These are phyloP conservation scores for Epinephelus fuscoguttatus DNA, from an alignment of 2,113 vertebrate species.

Conservation along the genomic window DNA sequence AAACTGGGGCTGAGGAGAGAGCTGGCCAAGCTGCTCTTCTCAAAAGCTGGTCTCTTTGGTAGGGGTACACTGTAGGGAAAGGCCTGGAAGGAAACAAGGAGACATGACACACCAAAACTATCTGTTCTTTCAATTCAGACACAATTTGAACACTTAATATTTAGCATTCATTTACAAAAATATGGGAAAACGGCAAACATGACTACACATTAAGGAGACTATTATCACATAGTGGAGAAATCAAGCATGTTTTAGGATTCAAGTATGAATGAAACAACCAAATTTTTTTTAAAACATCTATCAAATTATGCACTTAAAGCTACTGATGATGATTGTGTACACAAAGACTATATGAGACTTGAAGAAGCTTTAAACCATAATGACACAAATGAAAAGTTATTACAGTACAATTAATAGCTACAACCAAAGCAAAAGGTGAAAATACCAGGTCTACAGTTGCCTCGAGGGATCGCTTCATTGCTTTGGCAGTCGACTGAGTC, in stretches of 20 bases:
- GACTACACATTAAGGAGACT: slow-evolving; percentile 54
- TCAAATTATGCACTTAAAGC: slow-evolving; percentile 58
- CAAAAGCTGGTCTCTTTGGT: slow-evolving; percentile 99
- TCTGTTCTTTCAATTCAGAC: not conserved
- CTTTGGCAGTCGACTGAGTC: slow-evolving; percentile 99
- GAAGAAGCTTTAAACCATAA: slow-evolving; percentile 71
- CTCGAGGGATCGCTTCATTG: slow-evolving; percentile 99
- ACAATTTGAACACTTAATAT: slow-evolving; percentile 20
- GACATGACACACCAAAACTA: slow-evolving; percentile 20
- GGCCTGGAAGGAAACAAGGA: slow-evolving; percentile 82
- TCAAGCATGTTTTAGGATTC: slow-evolving; percentile 50
- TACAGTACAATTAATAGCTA: slow-evolving; percentile 85
- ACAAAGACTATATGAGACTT: slow-evolving; percentile 73
- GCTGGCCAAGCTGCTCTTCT: slow-evolving; percentile 94
- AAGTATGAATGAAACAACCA: slow-evolving; percentile 60
- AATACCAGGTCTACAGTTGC: slow-evolving; percentile 99
- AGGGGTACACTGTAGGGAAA: slow-evolving; percentile 94
- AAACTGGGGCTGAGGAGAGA: slow-evolving; percentile 95
- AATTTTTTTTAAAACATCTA: slow-evolving; percentile 42
- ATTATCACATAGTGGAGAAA: slow-evolving; percentile 57
- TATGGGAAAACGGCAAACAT: slow-evolving; percentile 26
- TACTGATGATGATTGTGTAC: slow-evolving; percentile 69
- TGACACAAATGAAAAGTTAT: slow-evolving; percentile 73
- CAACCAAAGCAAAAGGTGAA: slow-evolving; percentile 99
- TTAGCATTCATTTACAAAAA: slow-evolving; percentile 8